Evolutionary conservation across 2,888 invertebrate species (phyloP).

Genomic region (Rotaria macrura): DNA sequence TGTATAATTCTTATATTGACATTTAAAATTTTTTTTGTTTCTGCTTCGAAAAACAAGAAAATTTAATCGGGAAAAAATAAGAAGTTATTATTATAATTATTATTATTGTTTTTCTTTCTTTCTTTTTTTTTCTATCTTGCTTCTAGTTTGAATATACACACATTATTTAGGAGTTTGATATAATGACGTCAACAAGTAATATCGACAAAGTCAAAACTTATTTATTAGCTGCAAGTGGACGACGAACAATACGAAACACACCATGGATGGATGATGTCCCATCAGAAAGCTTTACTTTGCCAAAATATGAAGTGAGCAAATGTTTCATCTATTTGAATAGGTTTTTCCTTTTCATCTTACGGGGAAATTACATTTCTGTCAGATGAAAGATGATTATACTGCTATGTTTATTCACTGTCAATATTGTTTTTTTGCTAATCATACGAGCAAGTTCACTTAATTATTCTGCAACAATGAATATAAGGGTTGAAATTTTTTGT

Average conservation of each 20-base stretch:
- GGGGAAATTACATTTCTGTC: background rate
- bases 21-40: background rate
- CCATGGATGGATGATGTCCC: constrained; percentile 10
- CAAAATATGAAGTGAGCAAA: constrained; percentile 2
- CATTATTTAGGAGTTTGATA: background rate
- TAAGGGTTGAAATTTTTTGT: too few relatives aligned
- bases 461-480: too few relatives aligned
- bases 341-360: too few relatives aligned
- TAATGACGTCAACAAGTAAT: background rate
- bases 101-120: background rate
- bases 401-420: too few relatives aligned
- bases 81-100: background rate
- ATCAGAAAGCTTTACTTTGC: constrained; percentile 19
- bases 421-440: too few relatives aligned
- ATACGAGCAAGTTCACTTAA: too few relatives aligned
- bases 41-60: background rate
- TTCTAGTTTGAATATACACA: constrained; percentile 10
- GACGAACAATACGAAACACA: background rate
- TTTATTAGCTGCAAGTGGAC: constrained; percentile 9
- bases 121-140: background rate
- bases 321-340: background rate
- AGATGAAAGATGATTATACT: background rate
- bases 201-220: constrained; percentile 17
- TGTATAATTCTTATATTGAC: background rate
- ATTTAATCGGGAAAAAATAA: background rate